Evolutionary conservation across 2,888 invertebrate species (phyloP), one percentile per base, ranked within the genome.

Genomic region (Aporophyla nigra): DNA sequence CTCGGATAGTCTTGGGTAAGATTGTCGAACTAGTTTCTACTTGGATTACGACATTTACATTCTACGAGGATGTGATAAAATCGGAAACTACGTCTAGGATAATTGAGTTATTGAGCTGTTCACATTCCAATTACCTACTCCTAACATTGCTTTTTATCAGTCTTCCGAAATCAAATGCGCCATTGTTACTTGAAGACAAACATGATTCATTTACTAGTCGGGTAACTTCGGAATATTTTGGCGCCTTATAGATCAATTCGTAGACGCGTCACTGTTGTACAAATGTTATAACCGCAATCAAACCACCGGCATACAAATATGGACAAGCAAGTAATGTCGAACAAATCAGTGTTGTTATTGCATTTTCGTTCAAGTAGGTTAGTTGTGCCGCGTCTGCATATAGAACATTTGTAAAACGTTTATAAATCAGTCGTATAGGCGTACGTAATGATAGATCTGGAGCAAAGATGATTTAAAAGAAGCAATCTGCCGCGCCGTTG

Each of bases 281-380:
- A 78, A 74, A 79, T 84, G 68, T 76, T 77, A 77, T 77, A 71
- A 80, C 33, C 21, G 62, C 62, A 62, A 71, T 80, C 72, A 78
- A 82, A 76, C 65, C 27, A 56, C 59, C 14, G 49, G 56, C 56
- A 77, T 86, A 81, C 76, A 81, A 76, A 74, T 78, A 83, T 56
- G 46, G 74, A 69, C 71, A 63, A 51, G 61, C 71, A 4, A 49
- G 46, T 16, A 19, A 67, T 74, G 61, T 65, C 19, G 46, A 74
- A 70, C 54, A 69, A 62, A 66, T 61, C 54, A 27, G 56, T 71
- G 19, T 71, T 49, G 43, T 21, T 59, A 61, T 71, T 71, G 43
- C 21, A 62, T 66, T 66, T 61, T 53, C 3, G 51, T 43, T 53
- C n/a, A 71, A 40, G 43, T 59, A 46, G 58, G 59, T 71, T 74